A percentile compares a stretch with the other conserved stretches of the same genome.
Conservation (phyloP, 1,140 invertebrate species). For the Ylistrum balloti region DNA sequence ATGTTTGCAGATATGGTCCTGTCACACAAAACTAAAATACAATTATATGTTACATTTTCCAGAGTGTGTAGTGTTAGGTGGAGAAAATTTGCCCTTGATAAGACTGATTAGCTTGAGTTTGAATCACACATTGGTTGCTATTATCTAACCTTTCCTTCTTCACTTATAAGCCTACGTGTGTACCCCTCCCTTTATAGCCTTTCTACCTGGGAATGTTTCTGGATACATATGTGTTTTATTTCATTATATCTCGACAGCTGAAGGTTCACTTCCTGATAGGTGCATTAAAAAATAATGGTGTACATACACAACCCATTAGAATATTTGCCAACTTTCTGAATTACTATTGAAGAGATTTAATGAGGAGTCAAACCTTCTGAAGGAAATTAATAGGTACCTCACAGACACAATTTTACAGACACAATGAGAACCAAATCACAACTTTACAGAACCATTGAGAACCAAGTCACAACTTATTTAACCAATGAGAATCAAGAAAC, state of each 20-base stretch:
- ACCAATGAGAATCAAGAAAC: no score
- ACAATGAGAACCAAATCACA: no score
- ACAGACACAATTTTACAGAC: no score
- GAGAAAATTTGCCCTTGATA: not conserved
- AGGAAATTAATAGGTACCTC: no score
- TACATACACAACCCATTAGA: not conserved
- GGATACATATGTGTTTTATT: not conserved
- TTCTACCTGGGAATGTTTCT: not conserved
- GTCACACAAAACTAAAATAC: no score
- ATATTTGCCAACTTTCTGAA: no score
- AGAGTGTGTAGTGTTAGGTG: not conserved
- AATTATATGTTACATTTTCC: not conserved
- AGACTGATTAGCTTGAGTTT: not conserved
- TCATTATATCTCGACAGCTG: not conserved
- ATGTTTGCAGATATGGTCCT: no score
- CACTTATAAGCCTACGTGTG: not conserved
- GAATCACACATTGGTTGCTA: no score
- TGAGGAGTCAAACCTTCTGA: no score
- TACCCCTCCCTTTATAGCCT: not conserved
- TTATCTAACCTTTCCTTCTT: not conserved
- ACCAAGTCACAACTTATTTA: no score
- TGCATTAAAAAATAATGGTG: not conserved
- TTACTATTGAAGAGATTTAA: no score
- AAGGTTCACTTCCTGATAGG: not conserved
- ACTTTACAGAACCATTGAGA: no score